Evolutionary conservation across 2,797 vertebrate species (phyloP).

Genomic region (Lepilemur septentrionalis): DNA sequence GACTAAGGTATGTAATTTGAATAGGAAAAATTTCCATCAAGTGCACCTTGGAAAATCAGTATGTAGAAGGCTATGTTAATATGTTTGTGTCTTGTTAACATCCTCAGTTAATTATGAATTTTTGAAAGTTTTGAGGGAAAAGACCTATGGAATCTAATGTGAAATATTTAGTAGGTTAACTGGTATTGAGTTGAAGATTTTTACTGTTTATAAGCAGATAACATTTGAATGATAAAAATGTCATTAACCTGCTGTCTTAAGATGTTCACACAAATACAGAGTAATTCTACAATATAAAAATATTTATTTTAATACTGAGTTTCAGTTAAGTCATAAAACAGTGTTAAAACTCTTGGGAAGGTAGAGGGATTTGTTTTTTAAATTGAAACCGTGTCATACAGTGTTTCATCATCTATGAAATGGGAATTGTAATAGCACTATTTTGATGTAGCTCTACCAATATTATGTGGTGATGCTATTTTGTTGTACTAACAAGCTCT

Average conservation of each 20-base stretch:
- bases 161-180: slow-evolving; percentile 54
- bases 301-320: slow-evolving; percentile 73
- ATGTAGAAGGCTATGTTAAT: background rate
- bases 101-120: slow-evolving; percentile 47
- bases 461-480: background rate
- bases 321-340: slow-evolving; percentile 75
- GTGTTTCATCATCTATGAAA: slow-evolving; percentile 35
- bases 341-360: slow-evolving; percentile 72
- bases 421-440: slow-evolving; percentile 22
- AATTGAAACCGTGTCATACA: slow-evolving; percentile 41
- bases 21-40: slow-evolving; percentile 17
- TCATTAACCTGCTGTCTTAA: slow-evolving; percentile 77
- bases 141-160: slow-evolving; percentile 50
- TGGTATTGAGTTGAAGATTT: slow-evolving; percentile 51
- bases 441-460: slow-evolving; percentile 41
- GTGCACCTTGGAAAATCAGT: slow-evolving; percentile 45
- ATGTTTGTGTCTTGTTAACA: slow-evolving; percentile 16
- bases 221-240: slow-evolving; percentile 61
- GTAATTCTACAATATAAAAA: slow-evolving; percentile 63
- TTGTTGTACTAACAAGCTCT: slow-evolving; percentile 61
- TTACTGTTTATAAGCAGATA: slow-evolving; percentile 50
- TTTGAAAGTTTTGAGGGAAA: slow-evolving; percentile 53
- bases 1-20: slow-evolving; percentile 48
- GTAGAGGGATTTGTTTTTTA: slow-evolving; percentile 33
- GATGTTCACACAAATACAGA: slow-evolving; percentile 58